These are phyloP conservation scores for Melanotaenia parkinsoni DNA, from an alignment of 2,797 vertebrate genomes.

Conservation along the genomic window DNA sequence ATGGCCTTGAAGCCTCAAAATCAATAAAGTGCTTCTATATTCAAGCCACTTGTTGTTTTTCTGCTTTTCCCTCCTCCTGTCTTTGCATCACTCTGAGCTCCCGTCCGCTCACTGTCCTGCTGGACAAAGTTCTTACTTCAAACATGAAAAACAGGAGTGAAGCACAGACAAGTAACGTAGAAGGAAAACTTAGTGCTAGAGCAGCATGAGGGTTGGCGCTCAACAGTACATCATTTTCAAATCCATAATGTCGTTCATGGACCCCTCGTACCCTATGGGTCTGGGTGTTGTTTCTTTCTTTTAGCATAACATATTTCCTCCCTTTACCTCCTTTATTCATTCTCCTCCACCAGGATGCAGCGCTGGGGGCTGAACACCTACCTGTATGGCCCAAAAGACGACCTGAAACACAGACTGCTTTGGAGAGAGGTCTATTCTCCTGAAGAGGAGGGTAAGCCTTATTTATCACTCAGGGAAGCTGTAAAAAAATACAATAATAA, in stretches of 20 bases:
- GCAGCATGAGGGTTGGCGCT: neutral
- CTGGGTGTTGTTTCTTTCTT: too few species aligned
- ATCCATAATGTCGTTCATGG: neutral
- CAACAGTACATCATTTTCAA: neutral
- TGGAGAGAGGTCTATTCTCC: constrained; percentile 90
- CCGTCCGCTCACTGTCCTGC: neutral
- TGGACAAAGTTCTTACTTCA: neutral
- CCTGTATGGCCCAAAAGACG: constrained; percentile 89
- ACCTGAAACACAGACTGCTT: constrained; percentile 89
- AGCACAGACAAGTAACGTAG: neutral
- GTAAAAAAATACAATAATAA: too few species aligned
- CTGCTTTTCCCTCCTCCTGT: neutral
- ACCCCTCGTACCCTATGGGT: neutral
- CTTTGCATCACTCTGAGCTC: neutral
- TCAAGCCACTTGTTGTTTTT: constrained; percentile 33
- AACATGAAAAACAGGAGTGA: neutral
- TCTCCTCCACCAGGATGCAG: constrained; percentile 82
- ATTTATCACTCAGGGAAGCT: neutral
- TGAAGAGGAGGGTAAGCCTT: constrained; percentile 85
- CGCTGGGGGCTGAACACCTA: constrained; percentile 87
- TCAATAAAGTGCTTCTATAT: constrained; percentile 54
- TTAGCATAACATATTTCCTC: neutral
- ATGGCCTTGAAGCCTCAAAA: constrained; percentile 9
- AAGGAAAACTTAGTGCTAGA: too few species aligned
- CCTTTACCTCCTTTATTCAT: neutral